These are phyloP conservation scores for Tangachromis dhanisi DNA, from an alignment of 2,113 vertebrate species.

Conservation along the genomic window DNA sequence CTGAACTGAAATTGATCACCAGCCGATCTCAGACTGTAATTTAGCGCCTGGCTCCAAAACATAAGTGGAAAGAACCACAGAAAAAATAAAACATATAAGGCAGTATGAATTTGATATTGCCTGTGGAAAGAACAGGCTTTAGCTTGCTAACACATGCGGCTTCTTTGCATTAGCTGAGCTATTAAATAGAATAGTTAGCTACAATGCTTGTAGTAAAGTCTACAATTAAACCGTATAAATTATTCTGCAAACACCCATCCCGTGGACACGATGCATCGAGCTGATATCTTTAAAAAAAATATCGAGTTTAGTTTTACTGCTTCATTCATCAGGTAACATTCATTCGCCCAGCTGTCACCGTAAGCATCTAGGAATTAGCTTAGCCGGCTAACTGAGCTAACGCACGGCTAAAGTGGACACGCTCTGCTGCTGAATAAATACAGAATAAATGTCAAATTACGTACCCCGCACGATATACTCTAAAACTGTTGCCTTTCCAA, in stretches of 20 bases:
- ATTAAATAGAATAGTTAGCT: background rate
- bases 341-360: constrained; percentile 52
- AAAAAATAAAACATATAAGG: background rate
- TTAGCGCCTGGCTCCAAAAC: background rate
- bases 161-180: background rate
- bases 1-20: background rate
- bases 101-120: background rate
- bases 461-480: constrained; percentile 51
- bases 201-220: background rate
- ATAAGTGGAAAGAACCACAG: background rate
- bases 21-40: background rate
- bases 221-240: background rate
- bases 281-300: background rate
- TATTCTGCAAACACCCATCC: background rate
- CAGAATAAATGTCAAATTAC: constrained; percentile 5
- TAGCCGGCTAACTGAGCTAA: constrained; percentile 37
- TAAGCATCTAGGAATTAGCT: constrained; percentile 29
- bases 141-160: constrained; percentile 42
- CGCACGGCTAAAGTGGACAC: background rate
- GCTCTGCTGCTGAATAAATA: background rate
- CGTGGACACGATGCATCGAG: background rate
- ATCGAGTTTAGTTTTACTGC: background rate
- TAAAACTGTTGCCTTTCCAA: constrained; percentile 38
- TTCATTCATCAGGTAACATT: constrained; percentile 13
- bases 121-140: background rate